Evolutionary conservation across 2,888 invertebrate species (phyloP).

Genomic region (Rhopalosiphum nymphaeae): DNA sequence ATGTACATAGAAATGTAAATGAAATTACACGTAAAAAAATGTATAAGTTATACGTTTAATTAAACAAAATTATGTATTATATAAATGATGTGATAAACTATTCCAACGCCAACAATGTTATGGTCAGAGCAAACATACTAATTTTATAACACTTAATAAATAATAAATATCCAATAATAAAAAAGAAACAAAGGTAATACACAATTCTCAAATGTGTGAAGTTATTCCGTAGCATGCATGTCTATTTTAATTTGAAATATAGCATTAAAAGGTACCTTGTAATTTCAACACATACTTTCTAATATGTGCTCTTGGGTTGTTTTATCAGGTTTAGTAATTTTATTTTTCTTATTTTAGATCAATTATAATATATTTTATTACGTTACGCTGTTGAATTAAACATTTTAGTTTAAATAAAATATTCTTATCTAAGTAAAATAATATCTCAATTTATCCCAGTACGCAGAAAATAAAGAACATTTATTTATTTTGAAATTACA

Average conservation of each 20-base stretch:
- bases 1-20: too few species aligned
- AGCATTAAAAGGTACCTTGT: not conserved
- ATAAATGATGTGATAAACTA: too few species aligned
- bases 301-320: not conserved
- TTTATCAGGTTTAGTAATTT: not conserved
- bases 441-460: not conserved
- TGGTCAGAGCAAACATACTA: too few species aligned
- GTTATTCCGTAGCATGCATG: not conserved
- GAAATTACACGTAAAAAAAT: too few species aligned
- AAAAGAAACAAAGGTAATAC: not conserved
- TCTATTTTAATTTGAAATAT: too few species aligned
- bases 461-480: not conserved
- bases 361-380: not conserved
- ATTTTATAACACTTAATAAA: too few species aligned
- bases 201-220: not conserved
- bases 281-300: not conserved
- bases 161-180: too few species aligned
- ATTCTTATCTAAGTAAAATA: not conserved
- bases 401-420: not conserved
- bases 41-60: too few species aligned
- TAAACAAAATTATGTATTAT: too few species aligned
- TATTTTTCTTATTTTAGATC: not conserved
- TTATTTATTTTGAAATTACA: not conserved
- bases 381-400: not conserved
- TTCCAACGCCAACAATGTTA: too few species aligned